Conservation (phyloP, 64 coral and sea anemone genomes). For the Cladopsammia gracilis region DNA sequence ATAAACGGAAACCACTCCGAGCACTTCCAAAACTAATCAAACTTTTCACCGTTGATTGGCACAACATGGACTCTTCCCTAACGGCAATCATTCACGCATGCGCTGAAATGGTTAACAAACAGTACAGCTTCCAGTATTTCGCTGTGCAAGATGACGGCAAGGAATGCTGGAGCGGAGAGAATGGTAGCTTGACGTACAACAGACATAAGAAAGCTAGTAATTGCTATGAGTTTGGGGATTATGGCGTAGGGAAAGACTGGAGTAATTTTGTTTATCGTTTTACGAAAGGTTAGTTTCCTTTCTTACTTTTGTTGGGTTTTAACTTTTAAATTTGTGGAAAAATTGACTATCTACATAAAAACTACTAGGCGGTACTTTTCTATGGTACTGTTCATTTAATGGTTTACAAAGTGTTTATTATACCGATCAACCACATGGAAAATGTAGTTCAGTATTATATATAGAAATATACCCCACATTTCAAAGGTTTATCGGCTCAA, state of each 20-base stretch:
- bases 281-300: neutral
- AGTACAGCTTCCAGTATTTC: neutral
- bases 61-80: neutral
- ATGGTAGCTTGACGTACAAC: neutral
- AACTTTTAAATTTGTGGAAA: no score
- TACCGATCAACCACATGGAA: no score
- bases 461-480: no score
- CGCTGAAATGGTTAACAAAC: neutral
- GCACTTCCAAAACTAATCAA: neutral
- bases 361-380: no score
- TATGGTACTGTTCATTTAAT: no score
- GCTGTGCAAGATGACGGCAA: neutral
- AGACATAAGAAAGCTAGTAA: neutral
- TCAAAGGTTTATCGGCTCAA: no score
- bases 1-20: neutral
- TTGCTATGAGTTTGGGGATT: neutral
- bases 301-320: neutral
- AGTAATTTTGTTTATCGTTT: neutral
- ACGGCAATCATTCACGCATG: neutral
- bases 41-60: neutral
- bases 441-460: no score
- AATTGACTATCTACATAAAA: no score
- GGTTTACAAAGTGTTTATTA: no score
- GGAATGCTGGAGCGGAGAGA: constrained; percentile 4
- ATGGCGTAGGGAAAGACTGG: neutral